Evolutionary conservation across 53 echinoderm and acorn worm species (phyloP), one percentile per base, ranked within the genome.

Genomic region (Paracentrotus lividus): DNA sequence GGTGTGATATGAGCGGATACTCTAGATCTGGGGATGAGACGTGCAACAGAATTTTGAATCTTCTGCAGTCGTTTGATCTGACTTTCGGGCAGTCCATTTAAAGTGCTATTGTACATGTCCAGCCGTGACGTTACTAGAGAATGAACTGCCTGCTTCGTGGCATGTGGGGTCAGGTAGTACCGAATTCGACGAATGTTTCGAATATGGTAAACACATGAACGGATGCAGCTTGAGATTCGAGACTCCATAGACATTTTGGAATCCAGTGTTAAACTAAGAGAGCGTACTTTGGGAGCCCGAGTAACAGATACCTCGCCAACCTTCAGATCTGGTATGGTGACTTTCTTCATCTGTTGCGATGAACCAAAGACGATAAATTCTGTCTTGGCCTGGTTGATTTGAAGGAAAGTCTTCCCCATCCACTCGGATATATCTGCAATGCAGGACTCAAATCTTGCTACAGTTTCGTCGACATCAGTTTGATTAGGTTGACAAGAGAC

Each of bases 121-220:
- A 76, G 3, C 42, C 76, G 1, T 76, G 42, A 76, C 42, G 76
- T 76, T 40, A 76, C 43, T 8, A 42, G 76, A 16, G 76, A 20
- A 76, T 76, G 76, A 21, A 76, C 76, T 76, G 76, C 43, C 76
- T 76, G 76, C 5, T 76, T 76, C 42, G 76, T 34, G 8, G 68
- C 34, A 68, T 68, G 68, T 9, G 68, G 68, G 2, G 7, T 68
- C 68, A 34, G 68, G 33, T 68, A 68, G 12, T 68, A 31, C 68
- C 34, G 34, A 34, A 68, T 68, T 0, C 21, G 34, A 68, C 68
- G 34, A 34, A 68, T 68, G 9, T 68, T 31, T 6, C 68, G 31
- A 5, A 68, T 68, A 6, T 68, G 68, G 33, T 68, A 68, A 33
- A 13, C 31, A 7, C 12, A 24, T 68, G 68, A 68, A 9, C 34